These are phyloP conservation scores for Ephialtes manifestator DNA, from an alignment of 2,888 invertebrate genomes.

Conservation along the genomic window DNA sequence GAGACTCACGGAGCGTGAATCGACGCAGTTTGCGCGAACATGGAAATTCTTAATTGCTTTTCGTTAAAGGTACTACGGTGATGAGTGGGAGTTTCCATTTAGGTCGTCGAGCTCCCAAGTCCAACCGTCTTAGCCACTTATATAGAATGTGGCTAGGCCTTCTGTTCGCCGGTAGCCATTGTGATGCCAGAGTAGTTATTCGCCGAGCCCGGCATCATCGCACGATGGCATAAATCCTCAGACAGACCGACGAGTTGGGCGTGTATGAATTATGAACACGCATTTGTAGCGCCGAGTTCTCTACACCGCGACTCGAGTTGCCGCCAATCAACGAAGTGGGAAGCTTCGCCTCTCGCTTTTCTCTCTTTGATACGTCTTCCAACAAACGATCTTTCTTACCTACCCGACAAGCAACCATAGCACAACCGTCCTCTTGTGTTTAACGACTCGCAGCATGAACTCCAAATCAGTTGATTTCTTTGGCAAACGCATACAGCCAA, in stretches of 20 bases:
- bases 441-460: background rate
- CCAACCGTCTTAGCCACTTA: conserved; percentile 24
- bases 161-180: conserved; percentile 73
- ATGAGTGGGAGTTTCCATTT: conserved; percentile 58
- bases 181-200: conserved; percentile 57
- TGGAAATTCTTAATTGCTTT: conserved; percentile 48
- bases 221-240: conserved; percentile 40
- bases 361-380: conserved; percentile 28
- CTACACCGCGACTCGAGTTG: conserved; percentile 15
- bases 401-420: background rate
- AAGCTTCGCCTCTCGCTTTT: conserved; percentile 21
- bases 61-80: conserved; percentile 25
- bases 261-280: conserved; percentile 74
- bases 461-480: too few species aligned
- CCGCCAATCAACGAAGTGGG: conserved; percentile 45
- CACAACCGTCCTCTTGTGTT: background rate
- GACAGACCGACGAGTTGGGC: conserved; percentile 69
- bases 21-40: conserved; percentile 30
- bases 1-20: conserved; percentile 35
- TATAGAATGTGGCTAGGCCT: conserved; percentile 16
- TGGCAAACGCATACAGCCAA: too few species aligned
- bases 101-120: conserved; percentile 41
- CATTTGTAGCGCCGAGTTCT: conserved; percentile 25
- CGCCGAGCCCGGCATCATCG: conserved; percentile 68
- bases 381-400: background rate